A percentile compares a stretch with the other conserved stretches of the same genome.
phyloP scores from a whole-genome alignment of 2,113 vertebrate genomes.

The Elephas maximus region DNA sequence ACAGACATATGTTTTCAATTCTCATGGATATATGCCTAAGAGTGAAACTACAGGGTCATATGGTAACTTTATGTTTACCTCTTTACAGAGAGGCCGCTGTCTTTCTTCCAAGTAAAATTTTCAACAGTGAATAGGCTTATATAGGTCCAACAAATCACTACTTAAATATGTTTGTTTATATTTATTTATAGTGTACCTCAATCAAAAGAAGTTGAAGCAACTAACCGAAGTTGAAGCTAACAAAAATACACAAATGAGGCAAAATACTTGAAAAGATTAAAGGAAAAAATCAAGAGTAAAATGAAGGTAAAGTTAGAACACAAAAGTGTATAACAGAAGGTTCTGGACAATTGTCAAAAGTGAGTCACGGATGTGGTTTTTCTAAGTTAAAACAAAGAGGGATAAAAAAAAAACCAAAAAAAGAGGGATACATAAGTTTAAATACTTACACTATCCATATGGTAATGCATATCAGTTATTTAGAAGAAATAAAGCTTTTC shows the following conservation, averaged over 20 bases:
- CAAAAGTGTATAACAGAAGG: not conserved
- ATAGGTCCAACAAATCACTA: not conserved
- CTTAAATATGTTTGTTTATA: not conserved
- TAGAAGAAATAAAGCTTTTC: conserved; percentile 50
- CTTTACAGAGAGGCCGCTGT: not conserved
- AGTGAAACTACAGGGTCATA: too few species aligned
- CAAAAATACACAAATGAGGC: not conserved
- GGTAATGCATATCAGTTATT: not conserved
- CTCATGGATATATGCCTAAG: not conserved
- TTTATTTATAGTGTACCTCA: not conserved
- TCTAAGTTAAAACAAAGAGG: conserved; percentile 5
- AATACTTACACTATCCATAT: not conserved
- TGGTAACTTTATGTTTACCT: too few species aligned
- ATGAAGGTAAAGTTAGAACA: not conserved
- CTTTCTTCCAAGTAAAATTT: not conserved
- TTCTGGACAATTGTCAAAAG: conserved; percentile 15
- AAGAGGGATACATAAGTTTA: not conserved
- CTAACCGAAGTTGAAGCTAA: not conserved
- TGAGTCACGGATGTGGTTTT: not conserved
- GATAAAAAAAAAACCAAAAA: not conserved
- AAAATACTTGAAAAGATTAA: not conserved
- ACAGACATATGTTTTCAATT: not conserved
- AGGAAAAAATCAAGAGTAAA: conserved; percentile 10
- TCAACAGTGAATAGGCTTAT: not conserved
- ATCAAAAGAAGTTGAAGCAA: conserved; percentile 24